A percentile compares a stretch with the other conserved stretches of the same genome.
Conservation (phyloP, 2,113 vertebrate species). For the Thomomys bottae region DNA sequence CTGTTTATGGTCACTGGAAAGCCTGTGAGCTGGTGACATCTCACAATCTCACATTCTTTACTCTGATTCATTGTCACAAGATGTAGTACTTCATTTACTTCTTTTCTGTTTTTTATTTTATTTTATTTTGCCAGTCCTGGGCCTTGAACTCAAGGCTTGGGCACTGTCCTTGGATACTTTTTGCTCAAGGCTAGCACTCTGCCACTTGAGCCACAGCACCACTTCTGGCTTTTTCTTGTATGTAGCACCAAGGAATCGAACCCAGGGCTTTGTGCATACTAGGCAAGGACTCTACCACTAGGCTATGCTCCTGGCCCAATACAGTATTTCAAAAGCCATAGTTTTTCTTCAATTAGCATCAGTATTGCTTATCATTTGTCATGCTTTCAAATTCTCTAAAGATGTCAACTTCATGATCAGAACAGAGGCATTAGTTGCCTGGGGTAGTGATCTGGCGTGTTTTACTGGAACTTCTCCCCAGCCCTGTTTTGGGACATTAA, state of each 20-base stretch:
- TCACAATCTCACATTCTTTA: not conserved
- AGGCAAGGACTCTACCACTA: too few relatives aligned
- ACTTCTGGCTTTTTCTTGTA: too few relatives aligned
- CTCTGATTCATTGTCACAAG: not conserved
- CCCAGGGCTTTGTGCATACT: too few relatives aligned
- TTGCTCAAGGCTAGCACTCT: too few relatives aligned
- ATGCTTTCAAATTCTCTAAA: conserved; percentile 28
- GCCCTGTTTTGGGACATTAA: not conserved
- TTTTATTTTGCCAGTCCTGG: too few relatives aligned
- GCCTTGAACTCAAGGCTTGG: too few relatives aligned
- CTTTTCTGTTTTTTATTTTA: too few relatives aligned
- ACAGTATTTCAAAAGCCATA: not conserved
- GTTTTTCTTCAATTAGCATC: not conserved
- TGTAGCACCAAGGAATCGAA: too few relatives aligned
- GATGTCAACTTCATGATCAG: not conserved
- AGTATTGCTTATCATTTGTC: not conserved
- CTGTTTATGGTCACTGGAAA: not conserved
- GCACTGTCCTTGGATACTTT: too few relatives aligned
- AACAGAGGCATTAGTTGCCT: not conserved
- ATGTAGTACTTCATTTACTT: not conserved
- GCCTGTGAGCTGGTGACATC: not conserved
- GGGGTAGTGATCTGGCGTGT: not conserved
- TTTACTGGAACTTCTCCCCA: not conserved
- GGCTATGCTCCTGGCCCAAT: too few relatives aligned
- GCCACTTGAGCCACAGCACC: too few relatives aligned